Base-by-base conservation (phyloP, 2,888 invertebrate genomes). In the Drosophila rubida region DNA sequence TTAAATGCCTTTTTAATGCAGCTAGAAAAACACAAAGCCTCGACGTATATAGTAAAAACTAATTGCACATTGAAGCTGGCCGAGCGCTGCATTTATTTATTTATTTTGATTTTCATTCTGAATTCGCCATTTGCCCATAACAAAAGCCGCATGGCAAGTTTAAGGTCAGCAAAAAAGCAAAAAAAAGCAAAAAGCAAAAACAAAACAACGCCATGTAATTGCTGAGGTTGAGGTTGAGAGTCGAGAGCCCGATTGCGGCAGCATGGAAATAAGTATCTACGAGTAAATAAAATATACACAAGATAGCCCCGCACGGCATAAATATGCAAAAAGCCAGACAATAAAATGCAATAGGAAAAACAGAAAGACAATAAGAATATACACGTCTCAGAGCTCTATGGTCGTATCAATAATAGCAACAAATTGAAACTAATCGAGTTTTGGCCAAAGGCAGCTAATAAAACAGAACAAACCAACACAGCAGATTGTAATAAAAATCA, bases 371-470 rank as follows among this genome's bases (percentile, higher is more conserved):
- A 61, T 62, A 64, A 68, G 69, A 65, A 75, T 60, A 32, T 32
- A 32, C 30, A 35, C 35, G 35, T 37, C 35, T 14, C 3, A 7
- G 27, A 62, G 9, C 55, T 66, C 46, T 58, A 19, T 19, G 58
- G 35, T 60, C 62, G 62, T 60, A 66, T 65, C 65, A 69, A 62
- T 57, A 75, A 76, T 73, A 73, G 67, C 59, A 59, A 67, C 80
- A 80, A 84, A 87, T 84, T 87, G 83, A 84, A 86, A 87, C 80
- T 83, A 80, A 83, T 86, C 88, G 77, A 80, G 83, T 87, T 82
- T 82, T 72, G 86, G 88, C 83, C 80, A 87, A 70, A 78, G 82
- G 82, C 85, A 79, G 82, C 81, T 49, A 41, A 80, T 78, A 83
- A 80, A 81, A 79, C 48, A 75, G 57, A 80, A 70, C 46, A 16